Conservation (phyloP, 1,140 invertebrate genomes). For the Drosophila prosaltans region DNA sequence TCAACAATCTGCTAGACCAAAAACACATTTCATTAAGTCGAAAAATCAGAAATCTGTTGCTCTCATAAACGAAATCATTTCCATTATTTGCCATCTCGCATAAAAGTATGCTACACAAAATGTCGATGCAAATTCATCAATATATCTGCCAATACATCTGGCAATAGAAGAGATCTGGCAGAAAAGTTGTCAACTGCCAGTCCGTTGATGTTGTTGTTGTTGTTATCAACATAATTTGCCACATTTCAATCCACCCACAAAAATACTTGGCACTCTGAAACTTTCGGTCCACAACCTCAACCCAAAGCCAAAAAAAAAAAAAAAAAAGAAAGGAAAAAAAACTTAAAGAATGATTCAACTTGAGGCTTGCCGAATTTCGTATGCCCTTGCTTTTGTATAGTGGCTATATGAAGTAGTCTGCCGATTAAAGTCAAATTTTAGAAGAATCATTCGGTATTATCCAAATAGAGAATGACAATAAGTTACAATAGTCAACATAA, state of each 20-base stretch:
- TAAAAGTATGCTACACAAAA: conserved; percentile 23
- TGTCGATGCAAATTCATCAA: conserved; percentile 17
- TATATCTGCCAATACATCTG: conserved; percentile 1
- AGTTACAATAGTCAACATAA: too few relatives aligned
- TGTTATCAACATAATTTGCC: conserved; percentile 21
- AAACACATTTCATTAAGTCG: conserved; percentile 2
- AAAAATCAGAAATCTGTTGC: conserved; percentile 3
- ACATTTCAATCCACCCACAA: conserved; percentile 14
- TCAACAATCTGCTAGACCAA: background rate
- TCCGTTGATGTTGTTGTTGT: conserved; percentile 6
- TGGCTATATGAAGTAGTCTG: too few relatives aligned
- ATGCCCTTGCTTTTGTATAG: too few relatives aligned
- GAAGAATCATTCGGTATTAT: too few relatives aligned
- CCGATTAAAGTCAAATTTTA: too few relatives aligned
- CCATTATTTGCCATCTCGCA: conserved; percentile 4
- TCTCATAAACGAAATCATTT: conserved; percentile 14
- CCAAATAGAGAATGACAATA: too few relatives aligned
- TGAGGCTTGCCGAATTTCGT: too few relatives aligned
- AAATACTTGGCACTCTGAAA: conserved; percentile 17
- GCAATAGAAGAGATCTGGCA: conserved; percentile 13
- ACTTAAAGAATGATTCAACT: too few relatives aligned
- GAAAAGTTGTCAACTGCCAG: conserved; percentile 15
- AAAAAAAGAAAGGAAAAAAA: too few relatives aligned
- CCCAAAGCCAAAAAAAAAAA: too few relatives aligned
- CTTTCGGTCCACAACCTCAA: conserved; percentile 1